These are phyloP conservation scores for Lepilemur ruficaudatus DNA, from an alignment of 2,797 vertebrate species.

Conservation along the genomic window DNA sequence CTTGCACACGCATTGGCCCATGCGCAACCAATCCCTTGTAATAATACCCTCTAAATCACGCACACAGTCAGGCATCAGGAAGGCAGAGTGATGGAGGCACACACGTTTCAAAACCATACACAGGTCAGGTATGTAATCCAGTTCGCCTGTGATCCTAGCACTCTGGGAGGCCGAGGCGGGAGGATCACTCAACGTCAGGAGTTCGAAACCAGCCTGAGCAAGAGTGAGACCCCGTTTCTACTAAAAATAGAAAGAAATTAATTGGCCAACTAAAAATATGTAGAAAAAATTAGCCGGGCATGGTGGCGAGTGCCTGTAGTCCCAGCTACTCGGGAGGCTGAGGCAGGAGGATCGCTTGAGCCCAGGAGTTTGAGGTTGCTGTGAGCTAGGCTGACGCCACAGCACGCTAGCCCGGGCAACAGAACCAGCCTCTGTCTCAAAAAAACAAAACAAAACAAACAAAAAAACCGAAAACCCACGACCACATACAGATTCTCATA, in stretches of 20 bases:
- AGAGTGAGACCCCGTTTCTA: too few relatives aligned
- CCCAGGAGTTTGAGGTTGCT: too few relatives aligned
- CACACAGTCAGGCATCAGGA: not conserved
- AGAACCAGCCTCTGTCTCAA: too few relatives aligned
- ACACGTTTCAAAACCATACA: not conserved
- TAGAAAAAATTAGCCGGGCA: too few relatives aligned
- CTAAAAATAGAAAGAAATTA: too few relatives aligned
- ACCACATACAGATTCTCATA: not conserved
- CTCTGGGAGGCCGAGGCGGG: not conserved
- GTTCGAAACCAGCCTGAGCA: not conserved
- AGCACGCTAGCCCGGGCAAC: too few relatives aligned
- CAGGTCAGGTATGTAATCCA: not conserved
- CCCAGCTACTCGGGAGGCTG: too few relatives aligned
- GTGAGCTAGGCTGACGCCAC: too few relatives aligned
- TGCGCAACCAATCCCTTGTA: not conserved
- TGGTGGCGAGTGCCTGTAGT: too few relatives aligned
- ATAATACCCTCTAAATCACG: not conserved
- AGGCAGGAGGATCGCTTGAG: too few relatives aligned
- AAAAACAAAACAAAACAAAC: too few relatives aligned
- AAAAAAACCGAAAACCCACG: not conserved
- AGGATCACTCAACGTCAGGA: not conserved
- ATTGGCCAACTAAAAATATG: too few relatives aligned
- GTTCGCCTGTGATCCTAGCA: not conserved
- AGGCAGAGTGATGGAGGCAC: not conserved
- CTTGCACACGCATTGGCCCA: not conserved